Evolutionary conservation across 2,113 vertebrate species (phyloP).

Genomic region (Atlantisia rogersi): DNA sequence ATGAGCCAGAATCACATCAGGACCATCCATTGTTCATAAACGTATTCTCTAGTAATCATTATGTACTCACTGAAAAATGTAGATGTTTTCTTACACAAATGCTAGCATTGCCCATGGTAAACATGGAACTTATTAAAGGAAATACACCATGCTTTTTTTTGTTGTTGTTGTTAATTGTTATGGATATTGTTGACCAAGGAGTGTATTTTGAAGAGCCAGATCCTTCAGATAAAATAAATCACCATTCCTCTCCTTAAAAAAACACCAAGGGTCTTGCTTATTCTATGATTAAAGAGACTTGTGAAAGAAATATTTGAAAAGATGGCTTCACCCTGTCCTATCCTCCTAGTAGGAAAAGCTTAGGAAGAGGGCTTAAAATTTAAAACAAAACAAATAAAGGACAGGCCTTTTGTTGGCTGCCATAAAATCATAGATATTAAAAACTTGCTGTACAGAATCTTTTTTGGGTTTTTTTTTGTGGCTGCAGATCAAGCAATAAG

Average conservation of each 20-base stretch:
- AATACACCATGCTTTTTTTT: background rate
- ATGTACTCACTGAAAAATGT: background rate
- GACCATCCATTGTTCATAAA: background rate
- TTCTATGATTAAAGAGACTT: background rate
- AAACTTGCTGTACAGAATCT: background rate
- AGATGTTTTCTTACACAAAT: background rate
- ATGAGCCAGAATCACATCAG: background rate
- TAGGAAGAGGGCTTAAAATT: background rate
- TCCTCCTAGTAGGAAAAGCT: background rate
- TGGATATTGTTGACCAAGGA: background rate
- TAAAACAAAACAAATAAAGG: background rate
- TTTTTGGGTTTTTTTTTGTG: background rate
- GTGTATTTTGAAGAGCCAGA: background rate
- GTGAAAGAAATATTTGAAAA: background rate
- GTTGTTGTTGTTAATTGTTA: background rate
- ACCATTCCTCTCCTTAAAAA: background rate
- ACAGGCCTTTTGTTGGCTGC: fast-evolving
- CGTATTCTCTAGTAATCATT: background rate
- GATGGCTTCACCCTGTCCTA: background rate
- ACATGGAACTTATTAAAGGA: background rate
- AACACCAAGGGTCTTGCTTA: background rate
- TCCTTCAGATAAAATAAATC: background rate
- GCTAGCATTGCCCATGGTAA: background rate
- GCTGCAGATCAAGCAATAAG: background rate
- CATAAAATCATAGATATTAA: background rate